A percentile compares a stretch with the other conserved stretches of the same genome.
These are phyloP conservation scores for Hermatobates lingyangjiaoensis DNA, from an alignment of 1,140 invertebrate genomes.

Conservation along the genomic window DNA sequence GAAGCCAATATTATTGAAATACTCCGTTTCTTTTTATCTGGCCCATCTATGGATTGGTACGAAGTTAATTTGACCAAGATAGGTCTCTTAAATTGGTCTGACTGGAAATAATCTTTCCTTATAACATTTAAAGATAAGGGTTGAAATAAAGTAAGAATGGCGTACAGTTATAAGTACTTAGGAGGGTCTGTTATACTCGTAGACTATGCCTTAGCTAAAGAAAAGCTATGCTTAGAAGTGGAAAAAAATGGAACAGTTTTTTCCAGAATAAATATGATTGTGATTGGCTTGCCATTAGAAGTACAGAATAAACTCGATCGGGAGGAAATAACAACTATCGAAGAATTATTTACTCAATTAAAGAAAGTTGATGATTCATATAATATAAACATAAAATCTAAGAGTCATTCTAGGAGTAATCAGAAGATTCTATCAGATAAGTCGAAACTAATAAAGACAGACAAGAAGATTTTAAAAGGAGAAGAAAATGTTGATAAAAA, in stretches of 20 bases:
- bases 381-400: neutral
- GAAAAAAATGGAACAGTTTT: neutral
- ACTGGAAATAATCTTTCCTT: neutral
- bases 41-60: neutral
- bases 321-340: neutral
- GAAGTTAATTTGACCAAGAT: neutral
- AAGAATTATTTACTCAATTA: slow-evolving; percentile 1
- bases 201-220: slow-evolving; percentile 2
- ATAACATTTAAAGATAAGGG: neutral
- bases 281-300: neutral
- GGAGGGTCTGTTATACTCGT: neutral
- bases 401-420: neutral
- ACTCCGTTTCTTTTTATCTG: slow-evolving; percentile 1
- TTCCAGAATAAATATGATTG: neutral
- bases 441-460: neutral
- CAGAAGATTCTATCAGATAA: neutral
- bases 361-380: neutral
- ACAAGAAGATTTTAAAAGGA: neutral
- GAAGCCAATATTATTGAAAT: neutral
- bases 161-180: slow-evolving; percentile 1
- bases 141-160: neutral
- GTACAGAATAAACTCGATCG: neutral
- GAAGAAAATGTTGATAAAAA: neutral
- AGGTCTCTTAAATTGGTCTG: neutral
- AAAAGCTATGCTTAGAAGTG: slow-evolving; percentile 1